Evolutionary conservation across 2,797 vertebrate genomes (phyloP).

Genomic region (Coregonus suidteri): DNA sequence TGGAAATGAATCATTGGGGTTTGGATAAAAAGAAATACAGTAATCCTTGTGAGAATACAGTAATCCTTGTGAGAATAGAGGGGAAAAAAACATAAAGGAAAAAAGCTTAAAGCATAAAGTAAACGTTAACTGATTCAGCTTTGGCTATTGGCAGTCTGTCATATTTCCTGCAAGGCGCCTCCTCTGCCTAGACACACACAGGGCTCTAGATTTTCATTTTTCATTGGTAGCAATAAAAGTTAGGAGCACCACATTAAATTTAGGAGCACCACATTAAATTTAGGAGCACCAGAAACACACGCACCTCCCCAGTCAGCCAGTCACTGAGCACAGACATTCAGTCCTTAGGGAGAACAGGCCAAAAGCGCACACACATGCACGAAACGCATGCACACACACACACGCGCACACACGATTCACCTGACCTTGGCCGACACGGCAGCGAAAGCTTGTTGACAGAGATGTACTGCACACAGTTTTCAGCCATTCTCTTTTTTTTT

Average conservation of each 20-base stretch:
- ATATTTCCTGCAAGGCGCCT: background rate
- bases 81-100: background rate
- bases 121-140: background rate
- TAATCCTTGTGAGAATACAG: background rate
- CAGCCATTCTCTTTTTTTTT: slow-evolving; percentile 36
- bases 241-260: too few relatives aligned
- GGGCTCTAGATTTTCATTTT: too few relatives aligned
- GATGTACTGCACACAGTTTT: background rate
- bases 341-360: too few relatives aligned
- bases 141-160: background rate
- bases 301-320: slow-evolving; percentile 5
- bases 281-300: background rate
- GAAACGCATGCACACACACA: too few relatives aligned
- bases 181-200: background rate
- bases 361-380: too few relatives aligned
- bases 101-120: background rate
- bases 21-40: too few relatives aligned
- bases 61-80: too few relatives aligned
- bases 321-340: too few relatives aligned
- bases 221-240: too few relatives aligned
- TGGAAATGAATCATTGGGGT: background rate
- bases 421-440: too few relatives aligned
- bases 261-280: too few relatives aligned
- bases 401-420: too few relatives aligned
- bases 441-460: background rate